A percentile compares a stretch with the other conserved stretches of the same genome.
phyloP scores from a whole-genome alignment of 2,888 invertebrate species.

The Therioaphis trifolii region DNA sequence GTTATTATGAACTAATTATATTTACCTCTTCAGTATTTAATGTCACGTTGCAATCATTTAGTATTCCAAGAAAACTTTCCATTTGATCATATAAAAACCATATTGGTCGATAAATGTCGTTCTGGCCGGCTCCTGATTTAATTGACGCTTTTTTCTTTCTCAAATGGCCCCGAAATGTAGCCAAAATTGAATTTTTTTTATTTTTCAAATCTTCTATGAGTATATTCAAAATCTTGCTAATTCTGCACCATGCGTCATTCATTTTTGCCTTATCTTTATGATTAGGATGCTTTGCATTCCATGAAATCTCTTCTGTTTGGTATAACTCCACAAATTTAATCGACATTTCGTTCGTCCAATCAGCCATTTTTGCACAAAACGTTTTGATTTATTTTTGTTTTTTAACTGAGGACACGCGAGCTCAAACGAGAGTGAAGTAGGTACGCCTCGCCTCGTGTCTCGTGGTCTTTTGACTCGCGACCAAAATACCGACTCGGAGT shows the following conservation, averaged over 20 bases:
- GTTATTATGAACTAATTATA: conserved; percentile 25
- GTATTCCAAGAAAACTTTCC: conserved; percentile 6
- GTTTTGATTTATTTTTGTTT: conserved; percentile 12
- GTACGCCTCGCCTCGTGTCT: conserved; percentile 21
- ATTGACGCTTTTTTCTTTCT: too few relatives aligned
- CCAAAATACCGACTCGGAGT: too few relatives aligned
- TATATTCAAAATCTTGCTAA: too few relatives aligned
- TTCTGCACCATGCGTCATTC: conserved; percentile 16
- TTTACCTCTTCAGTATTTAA: conserved; percentile 29
- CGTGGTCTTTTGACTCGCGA: conserved; percentile 37
- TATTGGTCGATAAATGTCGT: too few relatives aligned
- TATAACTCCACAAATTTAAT: conserved; percentile 13
- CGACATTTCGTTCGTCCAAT: too few relatives aligned
- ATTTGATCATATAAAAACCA: conserved; percentile 20
- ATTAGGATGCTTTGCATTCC: conserved; percentile 5
- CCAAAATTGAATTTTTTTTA: too few relatives aligned
- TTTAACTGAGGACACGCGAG: neutral
- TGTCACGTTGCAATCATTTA: conserved; percentile 27
- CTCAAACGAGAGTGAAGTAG: conserved; percentile 20
- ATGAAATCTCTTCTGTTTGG: conserved; percentile 16
- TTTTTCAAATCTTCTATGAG: too few relatives aligned
- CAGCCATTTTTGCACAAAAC: conserved; percentile 18
- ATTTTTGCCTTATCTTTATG: conserved; percentile 33
- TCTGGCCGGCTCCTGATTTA: too few relatives aligned
- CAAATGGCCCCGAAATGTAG: too few relatives aligned